Percentiles rank a stretch among this genome's conserved stretches.
phyloP scores from a whole-genome alignment of 2,888 invertebrate genomes.

The Pterostichus madidus region DNA sequence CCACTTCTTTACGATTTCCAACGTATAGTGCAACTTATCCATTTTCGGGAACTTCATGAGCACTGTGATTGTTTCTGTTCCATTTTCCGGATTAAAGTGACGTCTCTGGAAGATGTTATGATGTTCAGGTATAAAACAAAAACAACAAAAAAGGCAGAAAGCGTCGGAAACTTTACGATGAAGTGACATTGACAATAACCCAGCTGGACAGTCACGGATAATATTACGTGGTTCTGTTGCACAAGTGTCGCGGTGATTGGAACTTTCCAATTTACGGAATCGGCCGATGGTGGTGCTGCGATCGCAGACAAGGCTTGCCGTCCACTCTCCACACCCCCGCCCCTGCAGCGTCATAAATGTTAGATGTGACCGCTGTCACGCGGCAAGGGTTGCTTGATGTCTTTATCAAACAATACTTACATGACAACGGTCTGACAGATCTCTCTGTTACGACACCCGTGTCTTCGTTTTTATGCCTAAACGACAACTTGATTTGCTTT shows the following conservation, averaged over 20 bases:
- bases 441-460: constrained; percentile 15
- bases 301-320: background rate
- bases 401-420: constrained; percentile 32
- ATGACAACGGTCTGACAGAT: constrained; percentile 53
- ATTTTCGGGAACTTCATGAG: no score
- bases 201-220: no score
- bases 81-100: no score
- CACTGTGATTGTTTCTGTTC: no score
- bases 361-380: constrained; percentile 35
- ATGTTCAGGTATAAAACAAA: no score
- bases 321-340: no score
- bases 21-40: no score
- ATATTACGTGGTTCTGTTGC: constrained; percentile 27
- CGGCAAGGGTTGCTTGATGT: constrained; percentile 33
- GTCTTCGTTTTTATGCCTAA: constrained; percentile 34
- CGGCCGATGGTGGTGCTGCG: constrained; percentile 2
- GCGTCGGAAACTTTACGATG: no score
- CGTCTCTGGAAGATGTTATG: no score
- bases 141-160: no score
- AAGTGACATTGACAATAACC: no score
- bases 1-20: no score
- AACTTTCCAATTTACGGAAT: constrained; percentile 37
- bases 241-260: constrained; percentile 26
- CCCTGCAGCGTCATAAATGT: constrained; percentile 6
- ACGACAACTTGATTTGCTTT: constrained; percentile 39